Base-by-base conservation (phyloP, 2,113 vertebrate species). In the Dromiciops gliroides region DNA sequence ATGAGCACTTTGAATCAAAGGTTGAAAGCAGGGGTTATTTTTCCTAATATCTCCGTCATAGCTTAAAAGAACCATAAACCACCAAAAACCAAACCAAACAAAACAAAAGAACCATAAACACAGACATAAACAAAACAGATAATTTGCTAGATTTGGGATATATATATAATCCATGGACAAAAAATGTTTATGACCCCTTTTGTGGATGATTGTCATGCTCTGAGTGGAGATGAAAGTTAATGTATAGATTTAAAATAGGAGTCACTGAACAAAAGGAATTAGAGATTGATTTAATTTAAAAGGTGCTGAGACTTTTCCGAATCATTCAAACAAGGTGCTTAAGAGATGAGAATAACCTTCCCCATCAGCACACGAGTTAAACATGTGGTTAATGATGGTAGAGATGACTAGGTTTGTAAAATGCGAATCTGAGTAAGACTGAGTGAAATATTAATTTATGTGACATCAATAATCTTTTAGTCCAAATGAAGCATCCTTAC, bases 371-470 rank as follows among this genome's bases (percentile, higher is more conserved):
- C 98, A 97, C 89, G 96, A 98, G 97, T 98, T 98, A 98, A 98
- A 98, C 98, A 97, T 96, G 96, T 98, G 94, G 97, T 96, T 98
- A 98, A 98, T 89, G 94, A 98, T 97, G 96, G 97, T 97, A 96
- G 93, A 97, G 96, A 96, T 98, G 97, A 97, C 98, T 96, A 47
- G 91, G 53, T 94, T 94, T 96, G 96, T 97, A 98, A 98, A 98
- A 97, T 98, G 97, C 50, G 93, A 96, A 96, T 95, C 97, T 96
- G 94, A 10, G 95, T 94, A 37, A 92, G 97, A 90, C 26, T 95
- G 97, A 53, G 94, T 96, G 97, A 98, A 97, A 97, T 98, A 98
- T 96, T 98, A 97, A 98, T 98, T 99, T 97, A 98, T 97, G 97
- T 96, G 97, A 98, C 98, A 98, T 98, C 98, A 98, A 96, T 96